Evolutionary conservation across 1,140 invertebrate genomes (phyloP).

Genomic region (Drosophila ficusphila): DNA sequence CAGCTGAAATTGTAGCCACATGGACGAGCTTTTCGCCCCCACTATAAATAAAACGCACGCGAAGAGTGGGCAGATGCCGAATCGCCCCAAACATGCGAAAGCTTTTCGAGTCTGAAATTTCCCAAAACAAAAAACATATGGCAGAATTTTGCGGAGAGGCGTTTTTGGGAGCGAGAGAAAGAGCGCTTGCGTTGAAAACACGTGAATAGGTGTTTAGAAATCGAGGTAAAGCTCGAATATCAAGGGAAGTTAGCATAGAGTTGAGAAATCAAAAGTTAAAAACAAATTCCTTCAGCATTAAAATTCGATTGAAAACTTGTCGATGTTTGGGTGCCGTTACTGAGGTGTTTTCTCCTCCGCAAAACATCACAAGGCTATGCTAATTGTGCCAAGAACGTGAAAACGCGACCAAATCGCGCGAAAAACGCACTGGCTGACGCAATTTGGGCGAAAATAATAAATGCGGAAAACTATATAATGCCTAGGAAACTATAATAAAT

Average conservation of each 20-base stretch:
- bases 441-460: slow-evolving; percentile 47
- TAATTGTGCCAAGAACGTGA: slow-evolving; percentile 71
- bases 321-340: neutral
- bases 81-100: slow-evolving; percentile 20
- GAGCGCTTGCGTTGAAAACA: slow-evolving; percentile 49
- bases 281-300: neutral
- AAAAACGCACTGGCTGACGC: slow-evolving; percentile 50
- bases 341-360: neutral
- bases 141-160: slow-evolving; percentile 11
- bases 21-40: slow-evolving; percentile 12
- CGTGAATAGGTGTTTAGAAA: slow-evolving; percentile 39
- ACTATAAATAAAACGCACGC: slow-evolving; percentile 38
- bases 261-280: slow-evolving; percentile 22
- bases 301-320: neutral
- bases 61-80: slow-evolving; percentile 11
- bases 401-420: slow-evolving; percentile 29
- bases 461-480: slow-evolving; percentile 55
- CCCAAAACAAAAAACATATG: slow-evolving; percentile 79
- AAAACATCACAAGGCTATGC: slow-evolving; percentile 54
- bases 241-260: slow-evolving; percentile 23
- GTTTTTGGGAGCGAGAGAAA: slow-evolving; percentile 7
- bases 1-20: slow-evolving; percentile 5
- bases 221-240: slow-evolving; percentile 10
- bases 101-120: slow-evolving; percentile 51
- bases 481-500: slow-evolving; percentile 28